Evolutionary conservation across 2,888 invertebrate species (phyloP).

Genomic region (Thymelicus acteon): DNA sequence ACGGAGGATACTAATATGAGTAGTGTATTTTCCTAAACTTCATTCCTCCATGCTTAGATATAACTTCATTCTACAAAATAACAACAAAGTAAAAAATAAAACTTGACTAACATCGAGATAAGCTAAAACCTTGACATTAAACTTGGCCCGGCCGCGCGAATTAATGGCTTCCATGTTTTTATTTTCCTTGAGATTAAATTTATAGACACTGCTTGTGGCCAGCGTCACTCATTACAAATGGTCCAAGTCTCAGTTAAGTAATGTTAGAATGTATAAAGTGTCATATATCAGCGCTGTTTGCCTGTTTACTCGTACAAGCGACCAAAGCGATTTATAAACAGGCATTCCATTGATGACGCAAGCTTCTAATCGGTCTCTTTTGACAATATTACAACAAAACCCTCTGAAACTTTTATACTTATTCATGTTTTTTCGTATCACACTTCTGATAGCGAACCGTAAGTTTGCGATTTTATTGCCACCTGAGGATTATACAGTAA

Average conservation of each 20-base stretch:
- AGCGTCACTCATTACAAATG: constrained; percentile 81
- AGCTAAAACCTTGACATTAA: constrained; percentile 84
- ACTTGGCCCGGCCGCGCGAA: constrained; percentile 83
- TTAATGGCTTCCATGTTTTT: constrained; percentile 85
- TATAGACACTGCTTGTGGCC: constrained; percentile 75
- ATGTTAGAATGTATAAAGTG: constrained; percentile 79
- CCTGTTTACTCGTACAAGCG: constrained; percentile 65
- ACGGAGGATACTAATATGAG: background rate
- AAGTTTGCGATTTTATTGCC: constrained; percentile 33
- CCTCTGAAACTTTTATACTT: constrained; percentile 22
- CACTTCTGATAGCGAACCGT: constrained; percentile 21
- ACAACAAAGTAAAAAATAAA: constrained; percentile 75
- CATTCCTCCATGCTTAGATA: constrained; percentile 59
- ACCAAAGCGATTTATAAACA: constrained; percentile 67
- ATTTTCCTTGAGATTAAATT: constrained; percentile 85
- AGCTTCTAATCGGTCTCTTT: constrained; percentile 50
- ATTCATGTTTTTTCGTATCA: constrained; percentile 24
- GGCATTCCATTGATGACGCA: constrained; percentile 65
- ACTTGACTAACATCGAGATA: constrained; percentile 81
- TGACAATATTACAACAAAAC: constrained; percentile 19
- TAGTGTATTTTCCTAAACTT: constrained; percentile 25
- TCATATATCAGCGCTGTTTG: constrained; percentile 79
- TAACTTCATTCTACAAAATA: constrained; percentile 73
- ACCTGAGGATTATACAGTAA: constrained; percentile 25
- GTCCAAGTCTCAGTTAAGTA: constrained; percentile 69